These are phyloP conservation scores for Otocyon megalotis DNA, from an alignment of 2,113 vertebrate genomes.

Conservation along the genomic window DNA sequence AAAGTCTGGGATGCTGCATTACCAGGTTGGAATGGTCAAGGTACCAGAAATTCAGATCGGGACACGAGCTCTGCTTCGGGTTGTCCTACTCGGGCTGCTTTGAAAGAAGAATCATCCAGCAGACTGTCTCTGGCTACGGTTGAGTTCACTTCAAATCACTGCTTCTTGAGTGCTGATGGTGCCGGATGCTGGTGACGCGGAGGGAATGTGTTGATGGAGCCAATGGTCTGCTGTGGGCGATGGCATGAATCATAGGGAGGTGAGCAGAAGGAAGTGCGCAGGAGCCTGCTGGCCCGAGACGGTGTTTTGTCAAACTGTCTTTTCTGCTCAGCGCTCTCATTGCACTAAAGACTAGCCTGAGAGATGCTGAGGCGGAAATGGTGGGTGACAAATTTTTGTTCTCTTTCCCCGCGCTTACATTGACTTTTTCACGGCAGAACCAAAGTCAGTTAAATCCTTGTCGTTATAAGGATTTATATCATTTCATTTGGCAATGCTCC, in stretches of 20 bases:
- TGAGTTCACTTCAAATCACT: neutral
- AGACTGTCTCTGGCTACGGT: neutral
- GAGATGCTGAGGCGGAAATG: neutral
- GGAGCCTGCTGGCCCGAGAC: rapidly evolving
- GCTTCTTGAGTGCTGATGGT: rapidly evolving
- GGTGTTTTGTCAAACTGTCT: rapidly evolving
- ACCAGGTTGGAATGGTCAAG: neutral
- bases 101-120: no score
- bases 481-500: neutral
- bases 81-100: rapidly evolving
- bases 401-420: neutral
- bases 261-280: neutral
- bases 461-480: neutral
- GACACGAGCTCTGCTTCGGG: neutral
- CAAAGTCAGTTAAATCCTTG: neutral
- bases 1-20: neutral
- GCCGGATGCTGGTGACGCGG: neutral
- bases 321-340: no score
- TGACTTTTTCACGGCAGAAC: neutral
- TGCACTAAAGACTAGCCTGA: neutral
- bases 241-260: no score
- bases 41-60: neutral
- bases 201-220: neutral
- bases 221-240: neutral
- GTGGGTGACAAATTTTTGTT: neutral